These are phyloP conservation scores for Pandion haliaetus DNA, from an alignment of 2,113 vertebrate species.

Conservation along the genomic window DNA sequence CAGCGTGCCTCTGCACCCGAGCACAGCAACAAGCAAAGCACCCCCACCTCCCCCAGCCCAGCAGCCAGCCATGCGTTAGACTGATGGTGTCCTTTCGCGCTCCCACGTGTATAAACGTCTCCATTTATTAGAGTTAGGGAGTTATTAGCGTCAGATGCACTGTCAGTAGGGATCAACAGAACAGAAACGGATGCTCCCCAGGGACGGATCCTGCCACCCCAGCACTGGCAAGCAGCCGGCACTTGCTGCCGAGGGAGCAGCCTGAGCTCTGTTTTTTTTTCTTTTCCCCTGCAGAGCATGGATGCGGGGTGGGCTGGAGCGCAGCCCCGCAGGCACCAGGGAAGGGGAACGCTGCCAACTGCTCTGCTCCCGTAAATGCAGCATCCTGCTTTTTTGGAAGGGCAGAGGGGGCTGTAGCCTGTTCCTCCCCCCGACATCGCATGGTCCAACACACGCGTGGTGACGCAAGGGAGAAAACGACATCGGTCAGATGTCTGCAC, in stretches of 20 bases:
- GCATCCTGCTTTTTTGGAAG: background rate
- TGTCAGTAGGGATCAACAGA: constrained; percentile 8
- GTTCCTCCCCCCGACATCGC: rapidly evolving
- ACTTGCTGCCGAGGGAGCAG: rapidly evolving
- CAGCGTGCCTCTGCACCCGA: background rate
- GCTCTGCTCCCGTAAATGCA: rapidly evolving
- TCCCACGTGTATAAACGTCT: background rate
- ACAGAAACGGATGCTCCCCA: constrained; percentile 9
- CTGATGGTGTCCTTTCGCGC: rapidly evolving
- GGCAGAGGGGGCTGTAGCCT: background rate
- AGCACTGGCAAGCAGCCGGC: background rate
- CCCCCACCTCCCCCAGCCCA: background rate
- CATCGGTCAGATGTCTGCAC: constrained; percentile 14
- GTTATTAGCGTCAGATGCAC: background rate
- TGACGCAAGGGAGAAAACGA: background rate
- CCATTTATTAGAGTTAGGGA: background rate
- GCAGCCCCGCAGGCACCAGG: background rate
- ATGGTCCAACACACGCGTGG: background rate
- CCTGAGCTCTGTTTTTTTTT: background rate
- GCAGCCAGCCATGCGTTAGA: background rate
- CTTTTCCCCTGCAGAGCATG: background rate
- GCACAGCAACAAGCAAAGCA: background rate
- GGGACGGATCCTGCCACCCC: background rate
- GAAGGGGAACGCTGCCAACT: background rate
- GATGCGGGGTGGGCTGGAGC: background rate